Percentiles rank a stretch among this genome's conserved stretches.
Evolutionary conservation across 1,140 invertebrate species (phyloP).

Genomic region (Eurosta solidaginis): DNA sequence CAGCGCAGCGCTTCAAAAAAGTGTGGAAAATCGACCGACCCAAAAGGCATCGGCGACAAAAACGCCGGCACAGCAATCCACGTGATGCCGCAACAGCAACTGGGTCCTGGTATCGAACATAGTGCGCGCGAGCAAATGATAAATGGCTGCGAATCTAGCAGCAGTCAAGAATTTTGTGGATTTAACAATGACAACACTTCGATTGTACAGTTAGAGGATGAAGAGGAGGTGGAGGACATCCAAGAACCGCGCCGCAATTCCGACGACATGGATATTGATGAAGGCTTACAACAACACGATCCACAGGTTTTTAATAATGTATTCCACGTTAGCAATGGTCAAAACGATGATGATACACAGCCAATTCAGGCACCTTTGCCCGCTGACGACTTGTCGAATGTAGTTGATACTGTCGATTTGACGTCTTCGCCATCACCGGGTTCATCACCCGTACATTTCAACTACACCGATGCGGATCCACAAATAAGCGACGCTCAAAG

Average conservation of each 20-base stretch:
- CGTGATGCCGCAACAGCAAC: background rate
- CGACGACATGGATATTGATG: slow-evolving; percentile 58
- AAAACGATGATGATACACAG: background rate
- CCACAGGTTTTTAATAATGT: slow-evolving; percentile 55
- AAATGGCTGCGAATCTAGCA: slow-evolving; percentile 49
- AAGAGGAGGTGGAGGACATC: background rate
- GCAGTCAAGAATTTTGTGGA: slow-evolving; percentile 46
- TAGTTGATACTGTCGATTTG: slow-evolving; percentile 52
- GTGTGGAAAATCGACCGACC: background rate
- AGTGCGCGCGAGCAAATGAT: slow-evolving; percentile 8
- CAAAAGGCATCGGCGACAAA: background rate
- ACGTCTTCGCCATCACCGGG: slow-evolving; percentile 54
- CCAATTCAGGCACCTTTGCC: slow-evolving; percentile 24
- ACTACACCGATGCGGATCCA: slow-evolving; percentile 34
- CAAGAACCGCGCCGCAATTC: slow-evolving; percentile 44
- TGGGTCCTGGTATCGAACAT: background rate
- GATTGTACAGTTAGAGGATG: background rate
- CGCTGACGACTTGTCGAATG: slow-evolving; percentile 31
- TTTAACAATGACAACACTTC: slow-evolving; percentile 37
- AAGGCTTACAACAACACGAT: slow-evolving; percentile 50
- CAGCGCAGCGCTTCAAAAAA: slow-evolving; percentile 13
- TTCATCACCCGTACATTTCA: slow-evolving; percentile 51
- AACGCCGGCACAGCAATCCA: background rate
- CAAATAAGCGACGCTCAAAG: slow-evolving; percentile 18
- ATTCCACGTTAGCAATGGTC: slow-evolving; percentile 31